phyloP scores from a whole-genome alignment of 1,140 invertebrate species.

The Aporrectodea caliginosa region DNA sequence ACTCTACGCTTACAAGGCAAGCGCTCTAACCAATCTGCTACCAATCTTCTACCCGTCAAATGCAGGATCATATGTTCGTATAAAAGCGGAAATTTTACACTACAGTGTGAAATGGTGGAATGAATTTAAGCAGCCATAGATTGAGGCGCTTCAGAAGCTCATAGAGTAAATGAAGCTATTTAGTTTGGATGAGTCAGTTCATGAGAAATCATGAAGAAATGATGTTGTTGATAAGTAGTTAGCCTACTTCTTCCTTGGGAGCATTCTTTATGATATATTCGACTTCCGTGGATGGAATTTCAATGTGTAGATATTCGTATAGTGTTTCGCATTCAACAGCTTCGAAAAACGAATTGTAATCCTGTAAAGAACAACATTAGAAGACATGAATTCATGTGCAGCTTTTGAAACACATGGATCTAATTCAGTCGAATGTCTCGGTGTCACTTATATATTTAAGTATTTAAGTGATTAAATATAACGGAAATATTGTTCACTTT shows the following conservation, averaged over 20 bases:
- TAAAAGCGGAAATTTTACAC: no score
- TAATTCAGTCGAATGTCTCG: no score
- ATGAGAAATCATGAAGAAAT: neutral
- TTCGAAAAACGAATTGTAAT: slow-evolving; percentile 31
- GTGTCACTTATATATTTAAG: no score
- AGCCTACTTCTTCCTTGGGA: slow-evolving; percentile 13
- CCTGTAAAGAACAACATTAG: slow-evolving; percentile 11
- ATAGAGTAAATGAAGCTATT: neutral
- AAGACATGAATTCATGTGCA: neutral
- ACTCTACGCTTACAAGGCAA: no score
- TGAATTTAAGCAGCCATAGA: neutral
- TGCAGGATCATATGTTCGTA: no score
- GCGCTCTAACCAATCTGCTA: no score
- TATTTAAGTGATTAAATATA: neutral
- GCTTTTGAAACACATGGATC: no score
- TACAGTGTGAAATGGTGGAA: no score
- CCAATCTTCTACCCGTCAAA: no score
- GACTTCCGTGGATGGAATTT: slow-evolving; percentile 26
- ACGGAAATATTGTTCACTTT: neutral
- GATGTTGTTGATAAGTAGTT: slow-evolving; percentile 5
- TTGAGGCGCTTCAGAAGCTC: neutral
- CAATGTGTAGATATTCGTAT: slow-evolving; percentile 25
- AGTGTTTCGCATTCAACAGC: slow-evolving; percentile 29
- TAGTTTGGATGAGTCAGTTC: neutral
- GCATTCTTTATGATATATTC: slow-evolving; percentile 25